These are phyloP conservation scores for Eupithecia tripunctaria DNA, from an alignment of 2,888 invertebrate species.

Conservation along the genomic window DNA sequence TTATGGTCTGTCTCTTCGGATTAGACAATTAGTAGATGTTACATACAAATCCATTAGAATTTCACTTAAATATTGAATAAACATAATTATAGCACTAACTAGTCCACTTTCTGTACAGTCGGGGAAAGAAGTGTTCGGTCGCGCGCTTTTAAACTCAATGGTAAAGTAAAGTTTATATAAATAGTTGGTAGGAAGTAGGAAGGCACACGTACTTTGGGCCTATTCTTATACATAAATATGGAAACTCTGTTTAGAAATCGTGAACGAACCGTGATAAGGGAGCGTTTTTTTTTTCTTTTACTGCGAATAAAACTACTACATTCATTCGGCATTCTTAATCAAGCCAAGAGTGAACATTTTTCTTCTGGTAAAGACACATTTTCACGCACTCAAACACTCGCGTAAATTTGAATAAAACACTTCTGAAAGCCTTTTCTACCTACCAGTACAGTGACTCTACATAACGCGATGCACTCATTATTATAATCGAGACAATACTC, in stretches of 20 bases:
- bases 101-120: slow-evolving; percentile 42
- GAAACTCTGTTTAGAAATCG: neutral
- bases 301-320: neutral
- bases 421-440: slow-evolving; percentile 12
- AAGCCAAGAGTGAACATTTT: neutral
- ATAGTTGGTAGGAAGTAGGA: too few relatives aligned
- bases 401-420: neutral
- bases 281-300: too few relatives aligned
- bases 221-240: neutral
- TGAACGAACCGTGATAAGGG: neutral
- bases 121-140: slow-evolving; percentile 9
- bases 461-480: slow-evolving; percentile 69
- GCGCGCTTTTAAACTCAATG: neutral
- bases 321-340: neutral
- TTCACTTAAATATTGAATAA: slow-evolving; percentile 75
- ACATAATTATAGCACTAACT: slow-evolving; percentile 66
- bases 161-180: too few relatives aligned
- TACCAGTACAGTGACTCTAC: slow-evolving; percentile 60
- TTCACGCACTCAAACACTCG: neutral
- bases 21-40: slow-evolving; percentile 37
- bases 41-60: slow-evolving; percentile 59
- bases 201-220: too few relatives aligned
- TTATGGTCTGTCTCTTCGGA: slow-evolving; percentile 19
- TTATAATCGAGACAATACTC: slow-evolving; percentile 76
- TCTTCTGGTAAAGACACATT: neutral